phyloP scores from a whole-genome alignment of 2,113 vertebrate genomes.

The Fukomys damarensis region DNA sequence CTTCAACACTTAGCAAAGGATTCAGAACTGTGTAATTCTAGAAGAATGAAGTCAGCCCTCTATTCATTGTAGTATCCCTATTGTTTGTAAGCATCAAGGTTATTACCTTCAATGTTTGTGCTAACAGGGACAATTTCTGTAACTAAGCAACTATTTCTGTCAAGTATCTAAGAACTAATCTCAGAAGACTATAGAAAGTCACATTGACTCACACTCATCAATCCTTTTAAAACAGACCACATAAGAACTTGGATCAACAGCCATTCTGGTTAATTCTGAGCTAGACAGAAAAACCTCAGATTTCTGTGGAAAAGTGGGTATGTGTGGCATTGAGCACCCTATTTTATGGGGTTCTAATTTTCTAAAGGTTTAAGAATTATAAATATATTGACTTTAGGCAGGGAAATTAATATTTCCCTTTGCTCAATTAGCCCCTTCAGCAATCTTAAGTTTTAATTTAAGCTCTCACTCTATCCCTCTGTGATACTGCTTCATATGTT shows the following conservation, averaged over 20 bases:
- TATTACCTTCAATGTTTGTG: not conserved
- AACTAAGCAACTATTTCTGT: conserved; percentile 9
- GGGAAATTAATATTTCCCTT: not conserved
- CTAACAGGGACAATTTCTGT: not conserved
- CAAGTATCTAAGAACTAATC: conserved; percentile 31
- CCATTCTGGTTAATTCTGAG: not conserved
- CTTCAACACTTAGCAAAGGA: not conserved
- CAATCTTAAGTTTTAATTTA: conserved; percentile 14
- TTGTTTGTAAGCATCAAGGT: not conserved
- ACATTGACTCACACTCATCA: not conserved
- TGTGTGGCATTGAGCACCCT: not conserved
- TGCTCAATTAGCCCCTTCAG: not conserved
- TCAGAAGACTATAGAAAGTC: conserved; percentile 14
- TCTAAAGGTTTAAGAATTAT: not conserved
- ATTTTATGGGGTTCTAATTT: not conserved
- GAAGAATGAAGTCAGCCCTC: not conserved
- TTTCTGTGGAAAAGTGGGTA: not conserved
- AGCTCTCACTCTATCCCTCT: not conserved
- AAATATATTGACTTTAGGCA: not conserved
- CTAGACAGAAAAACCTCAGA: not conserved
- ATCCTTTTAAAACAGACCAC: not conserved
- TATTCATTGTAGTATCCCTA: not conserved
- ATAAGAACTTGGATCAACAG: not conserved
- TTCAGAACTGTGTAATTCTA: not conserved
- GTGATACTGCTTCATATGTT: not conserved